Percentiles rank a stretch among this genome's conserved stretches.
Evolutionary conservation across 2,888 invertebrate species (phyloP).

Genomic region (Cantharis flavilabris): DNA sequence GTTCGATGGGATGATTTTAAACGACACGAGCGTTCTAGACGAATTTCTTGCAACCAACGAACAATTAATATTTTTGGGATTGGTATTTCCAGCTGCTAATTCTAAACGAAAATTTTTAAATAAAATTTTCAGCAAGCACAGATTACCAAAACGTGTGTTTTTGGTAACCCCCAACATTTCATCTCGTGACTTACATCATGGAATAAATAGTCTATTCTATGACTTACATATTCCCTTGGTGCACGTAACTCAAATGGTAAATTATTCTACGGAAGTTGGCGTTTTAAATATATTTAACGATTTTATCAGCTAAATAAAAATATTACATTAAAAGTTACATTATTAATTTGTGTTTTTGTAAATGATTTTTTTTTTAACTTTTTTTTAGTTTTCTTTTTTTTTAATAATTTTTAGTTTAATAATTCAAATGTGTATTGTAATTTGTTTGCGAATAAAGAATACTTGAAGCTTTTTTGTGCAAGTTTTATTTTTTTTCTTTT

Average conservation of each 20-base stretch:
- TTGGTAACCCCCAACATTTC: neutral
- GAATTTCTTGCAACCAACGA: neutral
- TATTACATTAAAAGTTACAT: too few species aligned
- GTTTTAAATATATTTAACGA: constrained; percentile 2
- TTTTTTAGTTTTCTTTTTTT: too few species aligned
- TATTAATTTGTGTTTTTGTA: neutral
- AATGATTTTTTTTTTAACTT: too few species aligned
- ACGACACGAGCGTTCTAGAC: neutral
- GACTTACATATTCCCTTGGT: neutral
- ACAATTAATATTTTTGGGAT: neutral
- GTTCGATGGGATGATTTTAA: neutral
- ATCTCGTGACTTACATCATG: too few species aligned
- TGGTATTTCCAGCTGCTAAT: neutral
- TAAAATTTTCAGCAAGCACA: neutral
- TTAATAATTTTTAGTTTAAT: too few species aligned
- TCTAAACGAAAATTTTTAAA: neutral
- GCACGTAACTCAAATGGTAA: neutral
- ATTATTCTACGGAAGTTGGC: neutral
- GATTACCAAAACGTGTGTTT: neutral
- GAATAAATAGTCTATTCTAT: neutral
- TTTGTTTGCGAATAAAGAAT: too few species aligned
- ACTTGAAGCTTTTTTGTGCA: too few species aligned
- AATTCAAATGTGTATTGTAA: too few species aligned
- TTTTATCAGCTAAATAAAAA: neutral
- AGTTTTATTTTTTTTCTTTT: too few species aligned